Evolutionary conservation across 2,888 invertebrate genomes (phyloP).

Genomic region (Melanostoma mellinum): DNA sequence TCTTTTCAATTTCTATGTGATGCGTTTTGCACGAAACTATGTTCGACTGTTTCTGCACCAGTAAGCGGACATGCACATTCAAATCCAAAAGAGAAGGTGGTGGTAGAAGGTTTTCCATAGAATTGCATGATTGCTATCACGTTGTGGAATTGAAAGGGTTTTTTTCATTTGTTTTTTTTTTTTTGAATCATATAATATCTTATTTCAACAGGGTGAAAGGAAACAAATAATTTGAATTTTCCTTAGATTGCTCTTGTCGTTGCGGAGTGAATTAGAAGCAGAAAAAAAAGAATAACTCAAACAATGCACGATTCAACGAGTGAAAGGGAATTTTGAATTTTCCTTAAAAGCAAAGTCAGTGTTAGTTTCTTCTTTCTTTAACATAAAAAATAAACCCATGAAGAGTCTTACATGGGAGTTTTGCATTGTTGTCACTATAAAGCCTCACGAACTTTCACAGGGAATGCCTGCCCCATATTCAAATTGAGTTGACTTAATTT

Average conservation of each 20-base stretch:
- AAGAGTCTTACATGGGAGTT: too few species aligned
- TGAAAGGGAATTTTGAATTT: background rate
- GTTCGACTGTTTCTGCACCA: background rate
- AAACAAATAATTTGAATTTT: slow-evolving; percentile 24
- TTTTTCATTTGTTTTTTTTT: background rate
- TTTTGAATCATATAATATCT: background rate
- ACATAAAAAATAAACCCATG: too few species aligned
- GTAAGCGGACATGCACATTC: slow-evolving; percentile 11
- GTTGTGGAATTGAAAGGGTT: slow-evolving; percentile 13
- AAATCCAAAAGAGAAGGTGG: background rate
- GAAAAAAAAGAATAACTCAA: background rate
- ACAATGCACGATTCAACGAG: background rate
- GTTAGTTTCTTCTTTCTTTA: too few species aligned
- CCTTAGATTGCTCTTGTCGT: background rate
- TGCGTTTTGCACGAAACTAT: slow-evolving; percentile 48
- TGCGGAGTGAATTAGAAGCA: background rate
- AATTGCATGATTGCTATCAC: slow-evolving; percentile 37
- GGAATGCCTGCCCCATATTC: too few species aligned
- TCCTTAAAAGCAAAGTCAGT: too few species aligned
- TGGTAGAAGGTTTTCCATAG: background rate
- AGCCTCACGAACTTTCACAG: too few species aligned
- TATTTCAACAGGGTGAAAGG: slow-evolving; percentile 27
- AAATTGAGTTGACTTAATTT: too few species aligned
- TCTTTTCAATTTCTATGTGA: slow-evolving; percentile 3
- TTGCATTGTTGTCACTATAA: too few species aligned